Conservation (phyloP, 2,113 vertebrate species). For the Nestor notabilis region DNA sequence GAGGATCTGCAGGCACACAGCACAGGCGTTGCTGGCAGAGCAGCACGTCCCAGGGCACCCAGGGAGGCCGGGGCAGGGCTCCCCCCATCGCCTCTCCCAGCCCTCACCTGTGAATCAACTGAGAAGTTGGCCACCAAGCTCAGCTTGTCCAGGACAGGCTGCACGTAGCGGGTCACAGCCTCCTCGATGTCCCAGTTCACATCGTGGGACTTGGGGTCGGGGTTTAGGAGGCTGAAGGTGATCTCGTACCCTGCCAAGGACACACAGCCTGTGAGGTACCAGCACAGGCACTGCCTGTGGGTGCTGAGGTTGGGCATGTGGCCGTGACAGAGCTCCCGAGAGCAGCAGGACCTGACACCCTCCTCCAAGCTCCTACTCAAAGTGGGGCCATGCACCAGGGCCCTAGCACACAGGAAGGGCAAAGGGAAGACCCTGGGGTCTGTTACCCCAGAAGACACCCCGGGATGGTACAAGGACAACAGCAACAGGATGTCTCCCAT, state of each 20-base stretch:
- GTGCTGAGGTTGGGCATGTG: fast-evolving
- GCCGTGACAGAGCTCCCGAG: background rate
- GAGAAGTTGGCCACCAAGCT: constrained; percentile 89
- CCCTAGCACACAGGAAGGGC: background rate
- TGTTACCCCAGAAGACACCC: background rate
- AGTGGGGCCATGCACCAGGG: fast-evolving
- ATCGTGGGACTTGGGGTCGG: constrained; percentile 88
- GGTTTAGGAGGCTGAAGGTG: constrained; percentile 95
- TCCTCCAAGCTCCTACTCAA: background rate
- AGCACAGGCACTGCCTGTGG: fast-evolving
- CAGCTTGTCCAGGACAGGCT: constrained; percentile 88
- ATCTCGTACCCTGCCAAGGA: constrained; percentile 87
- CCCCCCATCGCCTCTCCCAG: background rate
- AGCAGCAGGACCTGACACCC: background rate
- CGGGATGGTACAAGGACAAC: too few species aligned
- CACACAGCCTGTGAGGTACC: background rate
- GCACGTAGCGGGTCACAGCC: constrained; percentile 83
- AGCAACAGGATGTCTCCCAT: fast-evolving
- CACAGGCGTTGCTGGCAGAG: background rate
- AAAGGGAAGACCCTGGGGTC: background rate
- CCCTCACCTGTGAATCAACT: constrained; percentile 91
- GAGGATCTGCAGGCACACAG: constrained; percentile 78
- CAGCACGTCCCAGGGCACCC: fast-evolving
- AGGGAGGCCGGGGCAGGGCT: background rate
- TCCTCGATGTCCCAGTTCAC: constrained; percentile 92